These are phyloP conservation scores for Latrodectus geometricus DNA, from an alignment of 1,140 invertebrate species.

Conservation along the genomic window DNA sequence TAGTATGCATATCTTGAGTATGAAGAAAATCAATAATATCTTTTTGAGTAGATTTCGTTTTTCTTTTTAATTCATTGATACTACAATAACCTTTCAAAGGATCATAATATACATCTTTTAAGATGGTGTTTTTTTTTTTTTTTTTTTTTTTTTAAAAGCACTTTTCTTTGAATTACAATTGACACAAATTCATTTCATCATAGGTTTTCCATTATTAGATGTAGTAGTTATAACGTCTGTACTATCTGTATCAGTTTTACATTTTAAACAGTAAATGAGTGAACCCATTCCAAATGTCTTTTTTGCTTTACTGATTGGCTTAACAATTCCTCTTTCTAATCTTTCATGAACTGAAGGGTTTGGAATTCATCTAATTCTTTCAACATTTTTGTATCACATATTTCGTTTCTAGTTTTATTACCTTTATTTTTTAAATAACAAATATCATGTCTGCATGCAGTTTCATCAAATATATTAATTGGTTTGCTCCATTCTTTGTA, in stretches of 20 bases:
- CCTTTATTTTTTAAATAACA: too few relatives aligned
- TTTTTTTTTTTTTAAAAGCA: too few relatives aligned
- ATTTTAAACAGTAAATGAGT: too few relatives aligned
- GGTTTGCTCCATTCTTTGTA: slow-evolving; percentile 11
- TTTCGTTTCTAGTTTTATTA: slow-evolving; percentile 68
- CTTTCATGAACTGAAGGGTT: slow-evolving; percentile 18
- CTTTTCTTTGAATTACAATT: too few relatives aligned
- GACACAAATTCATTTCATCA: slow-evolving; percentile 19
- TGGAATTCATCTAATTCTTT: slow-evolving; percentile 10
- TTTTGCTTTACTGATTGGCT: slow-evolving; percentile 48
- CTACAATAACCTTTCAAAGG: too few relatives aligned
- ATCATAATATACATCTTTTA: too few relatives aligned
- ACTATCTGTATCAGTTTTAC: slow-evolving; percentile 6
- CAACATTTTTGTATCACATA: slow-evolving; percentile 67
- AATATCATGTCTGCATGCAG: too few relatives aligned
- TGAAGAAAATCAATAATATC: too few relatives aligned
- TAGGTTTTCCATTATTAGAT: slow-evolving; percentile 35
- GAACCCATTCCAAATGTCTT: slow-evolving; percentile 16
- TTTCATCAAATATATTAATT: slow-evolving; percentile 65
- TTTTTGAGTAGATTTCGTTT: too few relatives aligned
- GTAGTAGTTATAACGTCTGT: neutral
- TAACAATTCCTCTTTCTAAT: slow-evolving; percentile 7
- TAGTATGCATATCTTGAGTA: too few relatives aligned
- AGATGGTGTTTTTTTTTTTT: too few relatives aligned
- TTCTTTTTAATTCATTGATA: too few relatives aligned